Conservation (phyloP, 2,888 invertebrate species). For the Formica aserva region DNA sequence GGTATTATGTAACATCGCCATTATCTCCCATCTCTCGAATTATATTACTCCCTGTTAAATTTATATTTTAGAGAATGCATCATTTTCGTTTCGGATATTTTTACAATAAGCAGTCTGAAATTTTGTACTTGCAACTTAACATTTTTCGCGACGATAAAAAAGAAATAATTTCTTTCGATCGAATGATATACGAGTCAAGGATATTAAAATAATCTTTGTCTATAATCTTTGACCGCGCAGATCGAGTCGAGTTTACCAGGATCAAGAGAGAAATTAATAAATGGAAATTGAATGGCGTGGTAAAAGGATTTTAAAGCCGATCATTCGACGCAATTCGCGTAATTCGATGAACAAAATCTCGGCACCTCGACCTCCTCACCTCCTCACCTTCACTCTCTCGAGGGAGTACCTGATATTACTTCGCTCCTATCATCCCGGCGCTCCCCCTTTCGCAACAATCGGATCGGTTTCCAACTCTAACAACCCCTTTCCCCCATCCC, state of each 20-base stretch:
- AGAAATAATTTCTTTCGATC: not conserved
- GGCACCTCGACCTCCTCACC: constrained; percentile 13
- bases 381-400: constrained; percentile 5
- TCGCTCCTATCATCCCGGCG: constrained; percentile 4
- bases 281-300: not conserved
- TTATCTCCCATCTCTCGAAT: not conserved
- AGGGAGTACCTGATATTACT: constrained; percentile 33
- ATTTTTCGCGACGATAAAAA: not conserved
- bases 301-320: not conserved
- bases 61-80: not conserved
- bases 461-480: constrained; percentile 58
- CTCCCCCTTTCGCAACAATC: constrained; percentile 51
- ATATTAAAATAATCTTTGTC: not conserved
- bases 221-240: not conserved
- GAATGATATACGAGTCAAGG: not conserved
- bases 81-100: no score
- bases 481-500: constrained; percentile 38
- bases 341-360: constrained; percentile 29
- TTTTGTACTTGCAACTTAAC: not conserved
- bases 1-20: constrained; percentile 40
- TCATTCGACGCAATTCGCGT: not conserved
- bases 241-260: not conserved
- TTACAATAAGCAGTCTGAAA: not conserved
- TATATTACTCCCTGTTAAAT: not conserved
- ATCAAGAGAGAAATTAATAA: not conserved